Conservation (phyloP, 2,113 vertebrate species). For the Callithrix jacchus region DNA sequence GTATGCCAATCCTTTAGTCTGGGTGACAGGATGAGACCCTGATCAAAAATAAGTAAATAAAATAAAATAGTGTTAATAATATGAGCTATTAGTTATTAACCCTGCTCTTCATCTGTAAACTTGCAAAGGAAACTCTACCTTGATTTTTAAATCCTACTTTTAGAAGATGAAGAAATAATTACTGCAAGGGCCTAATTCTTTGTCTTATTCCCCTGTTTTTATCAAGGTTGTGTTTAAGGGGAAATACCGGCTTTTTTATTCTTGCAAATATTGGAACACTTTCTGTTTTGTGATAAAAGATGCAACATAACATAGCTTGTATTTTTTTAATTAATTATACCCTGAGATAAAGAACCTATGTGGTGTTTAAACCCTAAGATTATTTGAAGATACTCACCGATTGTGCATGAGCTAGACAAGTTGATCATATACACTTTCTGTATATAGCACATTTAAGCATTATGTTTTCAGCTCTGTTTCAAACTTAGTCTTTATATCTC, state of each 20-base stretch:
- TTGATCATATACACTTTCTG: neutral
- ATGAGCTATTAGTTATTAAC: slow-evolving; percentile 4
- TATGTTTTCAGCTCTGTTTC: neutral
- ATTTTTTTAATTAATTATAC: slow-evolving; percentile 34
- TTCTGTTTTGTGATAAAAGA: slow-evolving; percentile 35
- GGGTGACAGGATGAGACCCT: too few relatives aligned
- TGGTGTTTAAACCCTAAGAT: neutral
- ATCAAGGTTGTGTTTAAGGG: neutral
- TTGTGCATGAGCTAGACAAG: neutral
- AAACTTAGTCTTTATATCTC: neutral
- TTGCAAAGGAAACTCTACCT: neutral
- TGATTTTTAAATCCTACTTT: neutral
- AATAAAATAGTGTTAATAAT: neutral
- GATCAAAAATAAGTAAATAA: too few relatives aligned
- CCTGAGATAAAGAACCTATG: neutral
- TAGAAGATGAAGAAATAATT: neutral
- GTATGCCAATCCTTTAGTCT: too few relatives aligned
- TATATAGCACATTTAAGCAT: neutral
- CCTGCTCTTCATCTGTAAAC: neutral
- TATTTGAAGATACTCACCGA: neutral
- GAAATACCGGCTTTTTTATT: neutral
- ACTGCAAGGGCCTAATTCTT: neutral
- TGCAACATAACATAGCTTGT: neutral
- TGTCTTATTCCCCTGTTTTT: neutral
- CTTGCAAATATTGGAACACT: slow-evolving; percentile 30